A percentile compares a stretch with the other conserved stretches of the same genome.
Conservation (phyloP, 2,113 vertebrate species). For the Sclerurus mexicanus region DNA sequence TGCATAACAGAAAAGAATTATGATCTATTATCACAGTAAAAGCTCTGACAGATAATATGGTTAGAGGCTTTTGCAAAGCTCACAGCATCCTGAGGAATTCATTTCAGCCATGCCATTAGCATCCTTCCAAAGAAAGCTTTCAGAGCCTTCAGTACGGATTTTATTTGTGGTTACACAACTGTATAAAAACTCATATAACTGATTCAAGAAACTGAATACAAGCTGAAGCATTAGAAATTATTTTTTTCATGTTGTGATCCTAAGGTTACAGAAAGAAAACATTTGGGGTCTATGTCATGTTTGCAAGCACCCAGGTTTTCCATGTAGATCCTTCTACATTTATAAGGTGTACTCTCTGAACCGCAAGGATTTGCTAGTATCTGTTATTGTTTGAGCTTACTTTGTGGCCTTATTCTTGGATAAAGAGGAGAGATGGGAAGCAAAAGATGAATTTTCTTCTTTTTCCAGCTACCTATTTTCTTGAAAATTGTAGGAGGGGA, state of each 20-base stretch:
- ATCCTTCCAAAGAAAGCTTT: neutral
- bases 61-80: slow-evolving; percentile 19
- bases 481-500: neutral
- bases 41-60: neutral
- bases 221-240: neutral
- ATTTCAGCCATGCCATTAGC: neutral
- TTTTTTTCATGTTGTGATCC: neutral
- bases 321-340: neutral
- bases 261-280: neutral
- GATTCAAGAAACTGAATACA: neutral
- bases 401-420: neutral
- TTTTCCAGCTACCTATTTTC: neutral
- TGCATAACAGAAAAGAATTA: neutral
- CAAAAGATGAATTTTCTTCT: neutral
- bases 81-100: neutral
- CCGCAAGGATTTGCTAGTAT: neutral
- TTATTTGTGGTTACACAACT: neutral
- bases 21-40: neutral
- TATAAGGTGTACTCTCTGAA: neutral
- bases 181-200: neutral
- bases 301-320: neutral
- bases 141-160: neutral
- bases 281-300: neutral
- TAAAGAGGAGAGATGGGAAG: neutral
- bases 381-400: neutral